Evolutionary conservation across 2,113 vertebrate species (phyloP).

Genomic region (Carettochelys insculpta): DNA sequence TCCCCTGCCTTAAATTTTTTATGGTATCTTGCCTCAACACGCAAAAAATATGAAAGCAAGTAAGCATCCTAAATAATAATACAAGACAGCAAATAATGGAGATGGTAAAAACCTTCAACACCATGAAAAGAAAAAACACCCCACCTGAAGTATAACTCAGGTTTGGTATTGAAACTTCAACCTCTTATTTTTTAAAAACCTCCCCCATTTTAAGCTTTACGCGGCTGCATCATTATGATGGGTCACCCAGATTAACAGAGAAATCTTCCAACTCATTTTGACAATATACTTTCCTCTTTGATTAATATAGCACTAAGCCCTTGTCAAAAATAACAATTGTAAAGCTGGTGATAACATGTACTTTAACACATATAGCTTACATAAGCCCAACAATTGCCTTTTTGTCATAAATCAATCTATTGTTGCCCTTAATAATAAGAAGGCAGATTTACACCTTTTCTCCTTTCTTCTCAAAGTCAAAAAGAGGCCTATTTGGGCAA

Average conservation of each 20-base stretch:
- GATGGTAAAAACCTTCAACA: neutral
- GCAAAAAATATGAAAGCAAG: neutral
- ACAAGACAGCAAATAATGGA: neutral
- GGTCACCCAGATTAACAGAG: neutral
- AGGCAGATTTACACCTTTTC: constrained; percentile 82
- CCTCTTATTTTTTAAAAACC: neutral
- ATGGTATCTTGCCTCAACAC: neutral
- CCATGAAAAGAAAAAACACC: neutral
- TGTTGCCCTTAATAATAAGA: constrained; percentile 78
- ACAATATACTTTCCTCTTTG: neutral
- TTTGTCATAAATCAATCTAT: constrained; percentile 80
- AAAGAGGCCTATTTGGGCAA: constrained; percentile 67
- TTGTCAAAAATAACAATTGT: constrained; percentile 39
- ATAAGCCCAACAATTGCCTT: constrained; percentile 74
- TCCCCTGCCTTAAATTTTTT: neutral
- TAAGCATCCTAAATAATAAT: neutral
- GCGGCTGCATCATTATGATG: neutral
- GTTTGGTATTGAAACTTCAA: neutral
- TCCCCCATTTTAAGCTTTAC: neutral
- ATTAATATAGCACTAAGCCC: constrained; percentile 32
- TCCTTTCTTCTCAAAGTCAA: constrained; percentile 70
- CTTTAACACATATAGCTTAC: constrained; percentile 54
- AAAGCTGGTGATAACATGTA: constrained; percentile 42
- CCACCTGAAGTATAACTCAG: neutral
- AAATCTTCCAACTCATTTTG: neutral